Percentiles rank a stretch among this genome's conserved stretches.
These are phyloP conservation scores for Hemicordylus capensis DNA, from an alignment of 2,113 vertebrate species.

Conservation along the genomic window DNA sequence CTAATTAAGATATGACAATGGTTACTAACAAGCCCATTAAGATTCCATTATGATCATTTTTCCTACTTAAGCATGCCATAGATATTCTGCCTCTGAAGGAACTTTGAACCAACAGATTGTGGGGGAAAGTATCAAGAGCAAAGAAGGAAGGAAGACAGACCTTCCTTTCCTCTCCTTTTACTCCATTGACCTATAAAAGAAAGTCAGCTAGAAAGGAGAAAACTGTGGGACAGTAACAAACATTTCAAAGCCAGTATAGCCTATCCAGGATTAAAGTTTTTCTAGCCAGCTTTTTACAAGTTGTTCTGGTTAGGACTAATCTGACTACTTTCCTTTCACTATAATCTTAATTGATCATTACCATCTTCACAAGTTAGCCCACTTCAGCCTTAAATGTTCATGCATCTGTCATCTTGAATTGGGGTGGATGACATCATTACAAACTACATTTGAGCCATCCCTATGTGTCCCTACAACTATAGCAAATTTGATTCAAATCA, in stretches of 20 bases:
- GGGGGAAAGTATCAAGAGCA: not conserved
- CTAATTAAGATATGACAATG: not conserved
- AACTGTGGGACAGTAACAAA: not conserved
- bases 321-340: too few relatives aligned
- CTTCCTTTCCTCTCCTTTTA: not conserved
- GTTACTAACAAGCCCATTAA: not conserved
- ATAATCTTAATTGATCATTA: too few relatives aligned
- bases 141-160: not conserved
- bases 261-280: not conserved
- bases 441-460: too few relatives aligned
- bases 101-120: not conserved
- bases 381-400: too few relatives aligned
- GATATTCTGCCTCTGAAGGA: not conserved
- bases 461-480: too few relatives aligned
- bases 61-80: not conserved
- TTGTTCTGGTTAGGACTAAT: too few relatives aligned
- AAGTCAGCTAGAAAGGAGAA: not conserved
- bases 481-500: too few relatives aligned
- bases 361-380: too few relatives aligned
- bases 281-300: not conserved
- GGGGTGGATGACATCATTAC: too few relatives aligned
- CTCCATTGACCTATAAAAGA: not conserved
- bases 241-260: not conserved
- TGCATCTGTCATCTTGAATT: too few relatives aligned
- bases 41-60: not conserved